Conservation (phyloP, 2,797 vertebrate genomes). For the Holocentrus rufus region DNA sequence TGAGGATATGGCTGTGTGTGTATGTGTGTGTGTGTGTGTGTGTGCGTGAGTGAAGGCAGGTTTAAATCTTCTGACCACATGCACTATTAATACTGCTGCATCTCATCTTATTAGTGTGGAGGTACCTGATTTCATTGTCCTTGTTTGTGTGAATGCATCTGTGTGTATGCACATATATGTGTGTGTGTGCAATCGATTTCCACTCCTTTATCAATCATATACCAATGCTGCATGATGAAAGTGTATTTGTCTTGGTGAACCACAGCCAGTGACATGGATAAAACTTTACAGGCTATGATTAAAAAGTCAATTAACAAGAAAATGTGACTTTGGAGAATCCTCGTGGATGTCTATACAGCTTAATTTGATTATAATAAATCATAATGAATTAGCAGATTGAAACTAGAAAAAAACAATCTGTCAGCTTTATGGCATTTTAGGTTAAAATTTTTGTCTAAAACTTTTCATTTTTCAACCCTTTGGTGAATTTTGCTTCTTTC, state of each 20-base stretch:
- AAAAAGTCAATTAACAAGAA: constrained; percentile 14
- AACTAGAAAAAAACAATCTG: constrained; percentile 14
- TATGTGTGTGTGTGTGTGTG: neutral
- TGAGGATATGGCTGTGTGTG: neutral
- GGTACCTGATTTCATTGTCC: constrained; percentile 20
- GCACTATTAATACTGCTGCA: neutral
- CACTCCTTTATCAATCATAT: constrained; percentile 22
- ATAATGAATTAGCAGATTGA: neutral
- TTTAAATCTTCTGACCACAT: constrained; percentile 15
- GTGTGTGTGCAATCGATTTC: neutral
- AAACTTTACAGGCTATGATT: constrained; percentile 22
- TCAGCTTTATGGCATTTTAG: neutral
- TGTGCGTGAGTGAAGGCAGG: neutral
- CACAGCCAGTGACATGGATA: constrained; percentile 27
- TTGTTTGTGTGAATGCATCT: constrained; percentile 3
- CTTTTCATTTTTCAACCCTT: neutral
- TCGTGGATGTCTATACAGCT: neutral
- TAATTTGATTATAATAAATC: constrained; percentile 1
- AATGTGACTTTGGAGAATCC: neutral
- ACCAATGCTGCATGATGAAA: constrained; percentile 21
- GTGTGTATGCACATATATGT: neutral
- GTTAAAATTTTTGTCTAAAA: constrained; percentile 1
- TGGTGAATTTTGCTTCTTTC: neutral
- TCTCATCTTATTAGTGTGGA: constrained; percentile 2
- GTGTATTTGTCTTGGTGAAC: constrained; percentile 36